These are phyloP conservation scores for Oxyura jamaicensis DNA, from an alignment of 2,113 vertebrate species.

Conservation along the genomic window DNA sequence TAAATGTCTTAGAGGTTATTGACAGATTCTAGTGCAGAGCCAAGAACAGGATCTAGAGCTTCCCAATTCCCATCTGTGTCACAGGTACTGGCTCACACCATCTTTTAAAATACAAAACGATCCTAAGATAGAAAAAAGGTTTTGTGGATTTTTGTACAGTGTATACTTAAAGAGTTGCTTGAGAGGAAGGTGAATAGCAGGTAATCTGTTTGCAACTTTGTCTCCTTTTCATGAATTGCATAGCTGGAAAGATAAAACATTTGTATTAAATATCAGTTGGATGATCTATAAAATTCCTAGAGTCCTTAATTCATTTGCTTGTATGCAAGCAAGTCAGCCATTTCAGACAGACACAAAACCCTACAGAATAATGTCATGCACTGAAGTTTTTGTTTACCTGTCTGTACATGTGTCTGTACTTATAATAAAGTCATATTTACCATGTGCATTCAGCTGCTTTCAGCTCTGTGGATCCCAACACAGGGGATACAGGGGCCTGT, in stretches of 20 bases:
- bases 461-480: neutral
- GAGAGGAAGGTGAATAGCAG: conserved; percentile 26
- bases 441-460: neutral
- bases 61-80: neutral
- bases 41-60: neutral
- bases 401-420: neutral
- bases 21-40: neutral
- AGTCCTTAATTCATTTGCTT: neutral
- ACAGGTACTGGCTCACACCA: neutral
- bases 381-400: neutral
- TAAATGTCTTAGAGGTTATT: neutral
- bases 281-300: neutral
- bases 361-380: neutral
- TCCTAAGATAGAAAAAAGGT: neutral
- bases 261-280: neutral
- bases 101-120: neutral
- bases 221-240: neutral
- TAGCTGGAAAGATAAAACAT: neutral
- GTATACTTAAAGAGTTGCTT: neutral
- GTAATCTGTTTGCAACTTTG: neutral
- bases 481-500: neutral
- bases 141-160: neutral
- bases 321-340: neutral
- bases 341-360: neutral
- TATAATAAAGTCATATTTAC: neutral